phyloP scores from a whole-genome alignment of 2,888 invertebrate species.

The Pristionchus japonicus region DNA sequence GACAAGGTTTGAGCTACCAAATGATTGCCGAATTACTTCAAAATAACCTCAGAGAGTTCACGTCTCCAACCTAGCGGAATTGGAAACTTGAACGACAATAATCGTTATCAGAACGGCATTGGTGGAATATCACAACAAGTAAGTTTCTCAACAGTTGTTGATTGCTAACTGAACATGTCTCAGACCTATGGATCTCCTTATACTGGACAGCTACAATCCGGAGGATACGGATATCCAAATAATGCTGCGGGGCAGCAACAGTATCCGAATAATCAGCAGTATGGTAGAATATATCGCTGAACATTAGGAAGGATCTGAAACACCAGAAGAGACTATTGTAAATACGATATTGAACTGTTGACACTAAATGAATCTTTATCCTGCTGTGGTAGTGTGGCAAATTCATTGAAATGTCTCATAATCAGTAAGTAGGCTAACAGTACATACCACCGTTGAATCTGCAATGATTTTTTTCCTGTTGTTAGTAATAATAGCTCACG shows the following conservation, averaged over 20 bases:
- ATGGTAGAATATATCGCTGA: neutral
- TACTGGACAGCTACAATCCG: neutral
- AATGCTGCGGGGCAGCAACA: neutral
- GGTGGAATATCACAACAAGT: neutral
- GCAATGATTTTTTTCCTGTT: neutral
- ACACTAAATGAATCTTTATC: neutral
- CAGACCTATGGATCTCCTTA: neutral
- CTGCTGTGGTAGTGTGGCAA: neutral
- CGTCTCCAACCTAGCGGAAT: neutral
- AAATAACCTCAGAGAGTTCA: no score
- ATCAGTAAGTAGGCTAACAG: neutral
- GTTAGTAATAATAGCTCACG: no score
- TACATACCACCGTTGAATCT: slow-evolving; percentile 28
- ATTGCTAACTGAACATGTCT: no score
- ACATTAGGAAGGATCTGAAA: no score
- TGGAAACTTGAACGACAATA: neutral
- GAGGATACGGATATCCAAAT: neutral
- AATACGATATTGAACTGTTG: neutral
- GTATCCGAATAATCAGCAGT: neutral
- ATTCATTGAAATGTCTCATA: neutral
- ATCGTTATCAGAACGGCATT: neutral
- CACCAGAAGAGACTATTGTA: no score
- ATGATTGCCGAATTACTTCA: no score
- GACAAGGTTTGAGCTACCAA: neutral
- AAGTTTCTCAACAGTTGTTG: neutral